Evolutionary conservation across 2,888 invertebrate species (phyloP).

Genomic region (Stegophylla sp.): DNA sequence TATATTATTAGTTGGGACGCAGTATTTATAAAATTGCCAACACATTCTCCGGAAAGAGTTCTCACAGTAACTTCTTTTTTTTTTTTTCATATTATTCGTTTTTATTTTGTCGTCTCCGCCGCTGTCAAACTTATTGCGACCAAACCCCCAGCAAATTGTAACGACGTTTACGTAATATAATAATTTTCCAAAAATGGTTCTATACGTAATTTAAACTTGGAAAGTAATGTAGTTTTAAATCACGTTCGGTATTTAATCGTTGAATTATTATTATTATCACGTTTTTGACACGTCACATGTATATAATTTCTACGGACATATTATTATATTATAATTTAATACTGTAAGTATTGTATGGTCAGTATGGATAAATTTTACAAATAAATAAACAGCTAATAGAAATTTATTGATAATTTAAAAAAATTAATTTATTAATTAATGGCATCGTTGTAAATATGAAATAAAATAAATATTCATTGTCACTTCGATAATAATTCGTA

Average conservation of each 20-base stretch:
- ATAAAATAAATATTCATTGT: too few species aligned
- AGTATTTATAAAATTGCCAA: constrained; percentile 59
- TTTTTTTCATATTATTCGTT: constrained; percentile 47
- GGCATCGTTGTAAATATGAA: too few species aligned
- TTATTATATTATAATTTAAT: too few species aligned
- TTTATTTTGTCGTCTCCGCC: constrained; percentile 40
- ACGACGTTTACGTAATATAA: constrained; percentile 3
- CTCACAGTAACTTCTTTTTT: constrained; percentile 28
- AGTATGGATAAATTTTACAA: too few species aligned
- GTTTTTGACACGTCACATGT: too few species aligned
- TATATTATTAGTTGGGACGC: constrained; percentile 55
- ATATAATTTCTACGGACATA: too few species aligned
- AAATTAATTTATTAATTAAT: too few species aligned
- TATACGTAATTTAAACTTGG: neutral
- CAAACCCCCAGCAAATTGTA: constrained; percentile 20
- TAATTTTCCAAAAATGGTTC: neutral
- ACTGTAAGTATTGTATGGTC: too few species aligned
- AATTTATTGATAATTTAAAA: too few species aligned
- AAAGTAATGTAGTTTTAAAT: neutral
- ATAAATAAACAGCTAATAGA: too few species aligned
- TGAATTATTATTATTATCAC: too few species aligned
- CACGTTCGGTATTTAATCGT: neutral
- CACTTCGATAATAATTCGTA: too few species aligned
- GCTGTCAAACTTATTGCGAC: constrained; percentile 43
- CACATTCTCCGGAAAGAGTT: constrained; percentile 50